phyloP scores from a whole-genome alignment of 2,888 invertebrate genomes.

The Ormyrus pomaceus region DNA sequence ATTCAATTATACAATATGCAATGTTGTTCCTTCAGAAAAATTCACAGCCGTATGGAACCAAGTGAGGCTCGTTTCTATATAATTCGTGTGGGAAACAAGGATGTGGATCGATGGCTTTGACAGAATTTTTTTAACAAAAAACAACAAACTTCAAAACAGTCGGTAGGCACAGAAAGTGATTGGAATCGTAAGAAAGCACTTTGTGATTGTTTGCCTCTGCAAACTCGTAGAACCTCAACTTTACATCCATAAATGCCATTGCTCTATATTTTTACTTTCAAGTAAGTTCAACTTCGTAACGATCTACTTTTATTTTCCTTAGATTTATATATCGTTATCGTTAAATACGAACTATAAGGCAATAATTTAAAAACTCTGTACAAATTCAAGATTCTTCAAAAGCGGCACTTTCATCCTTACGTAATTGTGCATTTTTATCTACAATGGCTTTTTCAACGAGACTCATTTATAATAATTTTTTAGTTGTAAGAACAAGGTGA shows the following conservation, averaged over 20 bases:
- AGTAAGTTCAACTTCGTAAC: conserved; percentile 21
- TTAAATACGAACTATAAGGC: conserved; percentile 49
- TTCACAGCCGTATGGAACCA: conserved; percentile 74
- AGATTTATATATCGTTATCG: conserved; percentile 8
- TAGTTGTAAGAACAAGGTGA: background rate
- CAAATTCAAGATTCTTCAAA: conserved; percentile 51
- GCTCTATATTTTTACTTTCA: conserved; percentile 40
- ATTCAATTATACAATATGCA: conserved; percentile 66
- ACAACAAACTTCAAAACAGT: conserved; percentile 14
- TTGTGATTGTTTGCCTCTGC: background rate
- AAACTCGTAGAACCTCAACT: conserved; percentile 50
- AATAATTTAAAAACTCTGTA: conserved; percentile 56
- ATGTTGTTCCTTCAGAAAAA: conserved; percentile 68
- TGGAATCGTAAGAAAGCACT: conserved; percentile 10
- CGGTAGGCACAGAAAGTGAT: background rate
- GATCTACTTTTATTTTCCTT: conserved; percentile 13
- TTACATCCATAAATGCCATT: conserved; percentile 55
- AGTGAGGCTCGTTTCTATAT: conserved; percentile 59
- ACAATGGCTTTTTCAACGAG: conserved; percentile 44
- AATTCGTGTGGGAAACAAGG: conserved; percentile 12
- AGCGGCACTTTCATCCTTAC: conserved; percentile 19
- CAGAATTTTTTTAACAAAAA: background rate
- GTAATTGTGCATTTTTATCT: conserved; percentile 35
- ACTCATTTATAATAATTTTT: conserved; percentile 5
- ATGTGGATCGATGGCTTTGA: conserved; percentile 11